Base-by-base conservation (phyloP, 2,888 invertebrate species). In the Diarsia brunnea region DNA sequence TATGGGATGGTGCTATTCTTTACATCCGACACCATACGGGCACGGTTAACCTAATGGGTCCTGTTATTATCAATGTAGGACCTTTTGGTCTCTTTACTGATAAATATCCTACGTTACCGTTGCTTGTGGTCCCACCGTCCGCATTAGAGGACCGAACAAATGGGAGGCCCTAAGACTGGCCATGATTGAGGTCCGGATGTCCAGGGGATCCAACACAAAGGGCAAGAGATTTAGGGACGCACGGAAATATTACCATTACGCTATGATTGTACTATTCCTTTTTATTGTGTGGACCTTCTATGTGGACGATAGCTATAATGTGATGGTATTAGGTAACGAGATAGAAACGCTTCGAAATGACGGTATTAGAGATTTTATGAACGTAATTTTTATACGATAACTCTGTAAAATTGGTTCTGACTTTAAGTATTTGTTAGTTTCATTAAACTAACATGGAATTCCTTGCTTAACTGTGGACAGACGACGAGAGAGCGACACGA, bases 71-170 rank as follows among this genome's bases (percentile, higher is more conserved):
- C 47, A 27, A 68, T 68, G 38, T 53, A 7, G 14, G 7, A 64
- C 45, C 31, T 19, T 55, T 63, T 24, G 14, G 16, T 47, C 10
- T 16, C 49, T 38, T 51, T 27, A 51, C 49, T 55, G 47, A 43
- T n/a, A 53, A 45, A 77, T 68, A 58, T 68, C 27, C 27, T 1
- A 64, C 45, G 27, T 31, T 65, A 73, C 73, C 53, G 63, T 45
- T 38, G 60, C 66, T 27, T 43, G 31, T 60, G 43, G 47, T 45
- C 45, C 31, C 21, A n/a, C 55, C 10, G 38, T 66, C 47, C 53
- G 73, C 53, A 78, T 75, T 70, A 58, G 31, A 70, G 58, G 58
- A 53, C 65, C 78, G 45, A 75, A 84, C 66, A 84, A 84, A 85
- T 77, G 65, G 66, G 58, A 73, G 73, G 60, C 73, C 70, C 65